phyloP scores from a whole-genome alignment of 2,797 vertebrate species.

The Hypotaenidia philippensis region DNA sequence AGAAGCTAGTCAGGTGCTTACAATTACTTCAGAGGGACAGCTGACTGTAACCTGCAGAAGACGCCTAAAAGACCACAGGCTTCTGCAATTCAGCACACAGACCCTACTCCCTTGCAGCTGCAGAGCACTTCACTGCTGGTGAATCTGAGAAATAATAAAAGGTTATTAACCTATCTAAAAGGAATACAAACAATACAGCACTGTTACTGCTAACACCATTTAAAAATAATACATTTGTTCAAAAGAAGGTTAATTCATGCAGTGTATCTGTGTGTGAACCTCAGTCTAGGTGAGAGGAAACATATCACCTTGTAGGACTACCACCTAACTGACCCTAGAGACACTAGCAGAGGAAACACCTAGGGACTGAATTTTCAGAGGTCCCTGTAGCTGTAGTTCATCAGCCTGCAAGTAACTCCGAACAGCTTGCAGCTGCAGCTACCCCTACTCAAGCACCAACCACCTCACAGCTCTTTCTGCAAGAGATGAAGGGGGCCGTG shows the following conservation, averaged over 20 bases:
- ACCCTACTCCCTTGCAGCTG: not conserved
- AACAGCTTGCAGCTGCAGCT: not conserved
- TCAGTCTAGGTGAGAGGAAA: not conserved
- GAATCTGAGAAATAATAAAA: not conserved
- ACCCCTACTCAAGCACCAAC: not conserved
- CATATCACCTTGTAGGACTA: rapidly evolving
- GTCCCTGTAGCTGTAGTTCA: not conserved
- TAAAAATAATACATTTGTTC: not conserved
- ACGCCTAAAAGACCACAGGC: not conserved
- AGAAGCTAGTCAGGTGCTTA: not conserved
- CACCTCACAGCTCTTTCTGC: rapidly evolving
- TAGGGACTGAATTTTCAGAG: not conserved
- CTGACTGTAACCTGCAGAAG: not conserved
- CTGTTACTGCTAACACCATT: not conserved
- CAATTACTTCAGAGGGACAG: not conserved
- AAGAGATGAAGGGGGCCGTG: rapidly evolving
- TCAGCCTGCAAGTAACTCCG: not conserved
- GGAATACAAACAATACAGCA: rapidly evolving
- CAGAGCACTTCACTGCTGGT: not conserved
- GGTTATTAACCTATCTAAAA: not conserved
- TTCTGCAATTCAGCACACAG: not conserved
- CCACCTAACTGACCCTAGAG: not conserved
- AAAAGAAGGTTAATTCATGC: not conserved
- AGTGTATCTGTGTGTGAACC: not conserved
- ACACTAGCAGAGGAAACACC: rapidly evolving